Conservation (phyloP, 2,888 invertebrate genomes). For the Agriopis aurantiaria region DNA sequence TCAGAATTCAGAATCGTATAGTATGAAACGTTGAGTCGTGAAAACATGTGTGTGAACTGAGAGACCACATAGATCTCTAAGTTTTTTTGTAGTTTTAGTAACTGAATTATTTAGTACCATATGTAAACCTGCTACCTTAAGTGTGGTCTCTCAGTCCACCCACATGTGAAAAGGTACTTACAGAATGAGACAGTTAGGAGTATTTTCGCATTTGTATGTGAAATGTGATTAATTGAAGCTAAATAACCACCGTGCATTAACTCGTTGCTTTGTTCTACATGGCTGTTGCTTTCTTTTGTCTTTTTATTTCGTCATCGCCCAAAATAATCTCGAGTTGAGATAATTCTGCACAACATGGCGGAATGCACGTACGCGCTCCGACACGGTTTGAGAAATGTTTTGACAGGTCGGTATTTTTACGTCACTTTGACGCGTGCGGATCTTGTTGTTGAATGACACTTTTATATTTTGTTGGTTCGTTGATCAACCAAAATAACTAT, state of each 20-base stretch:
- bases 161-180: too few relatives aligned
- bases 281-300: conserved; percentile 28
- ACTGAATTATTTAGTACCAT: too few relatives aligned
- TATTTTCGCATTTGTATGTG: background rate
- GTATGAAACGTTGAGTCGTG: too few relatives aligned
- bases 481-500: background rate
- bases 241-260: background rate
- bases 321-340: conserved; percentile 28
- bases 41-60: too few relatives aligned
- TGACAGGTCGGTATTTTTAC: conserved; percentile 38
- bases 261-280: background rate
- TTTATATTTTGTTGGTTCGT: background rate
- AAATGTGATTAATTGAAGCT: conserved; percentile 3
- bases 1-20: too few relatives aligned
- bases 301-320: conserved; percentile 28
- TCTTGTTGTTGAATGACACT: conserved; percentile 12
- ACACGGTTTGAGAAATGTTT: conserved; percentile 24
- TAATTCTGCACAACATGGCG: conserved; percentile 22
- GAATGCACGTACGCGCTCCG: conserved; percentile 28
- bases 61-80: too few relatives aligned
- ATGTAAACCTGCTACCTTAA: too few relatives aligned
- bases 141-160: too few relatives aligned
- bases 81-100: too few relatives aligned
- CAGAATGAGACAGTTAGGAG: background rate
- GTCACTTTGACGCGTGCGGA: conserved; percentile 29